Conservation (phyloP, 2,113 vertebrate genomes). For the Gymnogyps californianus region DNA sequence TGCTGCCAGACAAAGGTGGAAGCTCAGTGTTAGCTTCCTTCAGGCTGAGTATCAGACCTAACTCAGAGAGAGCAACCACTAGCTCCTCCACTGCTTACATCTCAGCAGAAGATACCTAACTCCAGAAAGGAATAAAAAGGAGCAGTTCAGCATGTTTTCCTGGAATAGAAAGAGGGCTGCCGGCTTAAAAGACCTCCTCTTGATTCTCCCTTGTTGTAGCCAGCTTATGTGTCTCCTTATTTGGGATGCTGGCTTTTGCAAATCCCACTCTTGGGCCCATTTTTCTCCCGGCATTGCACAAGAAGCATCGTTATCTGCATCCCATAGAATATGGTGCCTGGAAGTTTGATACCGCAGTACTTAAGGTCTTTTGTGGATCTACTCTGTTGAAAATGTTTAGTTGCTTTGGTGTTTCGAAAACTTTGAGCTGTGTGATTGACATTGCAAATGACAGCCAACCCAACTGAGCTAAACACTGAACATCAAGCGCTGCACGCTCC, state of each 20-base stretch:
- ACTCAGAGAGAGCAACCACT: not conserved
- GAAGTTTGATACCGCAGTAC: not conserved
- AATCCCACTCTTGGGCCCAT: not conserved
- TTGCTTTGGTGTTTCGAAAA: not conserved
- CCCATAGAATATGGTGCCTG: not conserved
- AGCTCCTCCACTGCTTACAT: not conserved
- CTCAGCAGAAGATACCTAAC: not conserved
- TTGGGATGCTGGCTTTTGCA: not conserved
- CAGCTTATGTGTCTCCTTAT: not conserved
- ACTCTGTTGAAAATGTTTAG: not conserved
- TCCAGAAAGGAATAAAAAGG: not conserved
- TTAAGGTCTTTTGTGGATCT: not conserved
- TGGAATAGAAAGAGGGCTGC: not conserved
- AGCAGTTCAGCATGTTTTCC: not conserved
- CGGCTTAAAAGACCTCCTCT: not conserved
- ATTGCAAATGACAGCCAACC: not conserved
- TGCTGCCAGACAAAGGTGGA: not conserved
- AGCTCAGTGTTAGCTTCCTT: not conserved
- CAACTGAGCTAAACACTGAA: not conserved
- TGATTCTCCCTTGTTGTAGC: not conserved
- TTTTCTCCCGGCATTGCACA: not conserved
- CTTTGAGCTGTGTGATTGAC: not conserved
- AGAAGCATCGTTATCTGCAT: not conserved
- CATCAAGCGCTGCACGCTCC: not conserved
- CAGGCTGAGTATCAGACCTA: not conserved